Evolutionary conservation across 1,140 invertebrate species (phyloP), one percentile per base, ranked within the genome.

Genomic region (Pygmarrhopalites habei): DNA sequence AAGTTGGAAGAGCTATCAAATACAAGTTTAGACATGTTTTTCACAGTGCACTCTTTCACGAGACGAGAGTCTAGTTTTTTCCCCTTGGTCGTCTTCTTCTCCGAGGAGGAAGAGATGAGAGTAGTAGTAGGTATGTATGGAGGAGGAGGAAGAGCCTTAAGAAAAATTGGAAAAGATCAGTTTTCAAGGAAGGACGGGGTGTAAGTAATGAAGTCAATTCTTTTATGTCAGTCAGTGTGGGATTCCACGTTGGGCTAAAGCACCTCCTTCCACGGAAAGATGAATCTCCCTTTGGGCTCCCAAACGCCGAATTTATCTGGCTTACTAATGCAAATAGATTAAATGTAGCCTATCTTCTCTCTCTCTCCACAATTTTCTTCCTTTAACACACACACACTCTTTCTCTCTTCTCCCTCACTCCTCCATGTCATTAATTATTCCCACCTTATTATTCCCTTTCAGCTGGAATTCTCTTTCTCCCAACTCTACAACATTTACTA

Each of bases 101-200:
- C n/a, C n/a, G n/a, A n/a, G n/a, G n/a, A n/a, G n/a, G n/a, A n/a
- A n/a, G n/a, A n/a, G n/a, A n/a, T n/a, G n/a, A n/a, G n/a, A n/a
- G n/a, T n/a, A n/a, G n/a, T n/a, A n/a, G n/a, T n/a, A n/a, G n/a
- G n/a, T n/a, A n/a, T n/a, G 15, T 2, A 4, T 1, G 35, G 4
- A 43, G 21, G 12, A 15, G 21, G 39, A 26, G 56, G 28, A 14
- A 39, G 32, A 53, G 28, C 21, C 29, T 5, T 5, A 51, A 43
- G 55, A 65, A 65, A 65, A 65, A 65, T 65, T 65, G 58, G 63
- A 60, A 35, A 56, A 65, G 63, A 65, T 65, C 63, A 65, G 63
- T 65, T 65, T 65, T 60, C 58, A 26, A 26, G 49, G 49, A 28
- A 52, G n/a, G 49, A 26, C 23, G n/a, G 23, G 25, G 49, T 28